Base-by-base conservation (phyloP, 1,140 invertebrate genomes). In the Apis florea region DNA sequence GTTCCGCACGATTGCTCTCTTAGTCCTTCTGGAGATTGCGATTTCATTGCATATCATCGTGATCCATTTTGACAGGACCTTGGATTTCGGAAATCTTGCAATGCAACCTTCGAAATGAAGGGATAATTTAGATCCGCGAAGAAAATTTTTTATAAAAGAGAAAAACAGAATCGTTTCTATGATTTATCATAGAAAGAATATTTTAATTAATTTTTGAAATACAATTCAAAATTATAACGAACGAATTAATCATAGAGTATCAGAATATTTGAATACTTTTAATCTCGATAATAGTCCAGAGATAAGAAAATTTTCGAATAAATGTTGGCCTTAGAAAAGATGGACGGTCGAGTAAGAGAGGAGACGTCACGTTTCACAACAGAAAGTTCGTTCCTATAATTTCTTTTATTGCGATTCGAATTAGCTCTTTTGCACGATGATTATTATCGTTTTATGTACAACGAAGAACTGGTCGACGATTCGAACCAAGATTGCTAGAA, bases 31-130 rank as follows among this genome's bases (percentile, higher is more conserved):
- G 56, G 47, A 21, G 73, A 81, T 78, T 68, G 58, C 56, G 51
- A 85, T 79, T 82, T 84, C 68, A 5, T 63, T 74, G 75, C 75
- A 51, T 54, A 81, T 86, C 84, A 79, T 83, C 68, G 80, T 83
- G 81, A 75, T 88, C 69, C 75, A 82, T 49, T 86, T 82, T 59
- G 26, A n/a, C 24, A 31, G 9, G 82, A 54, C 76, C 82, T 88
- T 67, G 71, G 56, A 70, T 83, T 85, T 86, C 63, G 75, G 74
- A 64, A 79, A 75, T 21, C 63, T 63, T 53, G 31, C 54, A 61
- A 68, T 64, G 66, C 26, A 56, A 15, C 73, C 79, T 86, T 61
- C 69, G 24, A 47, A 26, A 24, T 15, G 6, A 21, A 63, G 84
- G 84, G 59, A 54, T 67, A 51, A 68, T 70, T 83, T 85, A 81